Percentiles rank a stretch among this genome's conserved stretches.
These are phyloP conservation scores for Megaustenia siamemsis DNA, from an alignment of 2,888 invertebrate genomes.

Conservation along the genomic window DNA sequence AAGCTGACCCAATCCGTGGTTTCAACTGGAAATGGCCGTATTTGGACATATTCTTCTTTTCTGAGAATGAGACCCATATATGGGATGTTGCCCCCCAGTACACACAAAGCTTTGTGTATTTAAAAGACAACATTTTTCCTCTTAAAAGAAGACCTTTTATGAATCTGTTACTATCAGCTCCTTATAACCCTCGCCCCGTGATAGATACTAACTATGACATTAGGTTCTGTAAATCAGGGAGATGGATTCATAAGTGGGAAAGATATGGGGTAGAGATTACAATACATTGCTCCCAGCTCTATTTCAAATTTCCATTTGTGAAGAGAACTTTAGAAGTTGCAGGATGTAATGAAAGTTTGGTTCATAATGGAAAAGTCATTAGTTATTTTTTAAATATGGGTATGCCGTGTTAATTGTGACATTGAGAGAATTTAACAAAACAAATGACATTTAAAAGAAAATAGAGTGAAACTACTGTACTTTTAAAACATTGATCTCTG, in stretches of 20 bases:
- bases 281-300: conserved; percentile 56
- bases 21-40: conserved; percentile 61
- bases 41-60: conserved; percentile 61
- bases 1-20: not conserved
- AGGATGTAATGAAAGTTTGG: conserved; percentile 57
- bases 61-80: conserved; percentile 59
- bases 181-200: conserved; percentile 52
- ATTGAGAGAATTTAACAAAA: no score
- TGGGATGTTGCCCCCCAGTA: conserved; percentile 59
- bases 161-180: conserved; percentile 57
- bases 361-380: conserved; percentile 41
- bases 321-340: conserved; percentile 31
- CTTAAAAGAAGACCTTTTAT: conserved; percentile 58
- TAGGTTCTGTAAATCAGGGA: conserved; percentile 51
- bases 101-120: conserved; percentile 45
- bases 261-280: not conserved
- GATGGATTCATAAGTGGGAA: conserved; percentile 57
- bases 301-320: conserved; percentile 58
- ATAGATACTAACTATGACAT: conserved; percentile 52
- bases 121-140: conserved; percentile 59
- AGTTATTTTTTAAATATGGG: conserved; percentile 24
- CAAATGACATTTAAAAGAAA: no score
- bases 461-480: no score
- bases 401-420: not conserved
- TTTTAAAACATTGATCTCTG: no score